Base-by-base conservation (phyloP, 2,113 vertebrate species). In the Lucifuga dentata region DNA sequence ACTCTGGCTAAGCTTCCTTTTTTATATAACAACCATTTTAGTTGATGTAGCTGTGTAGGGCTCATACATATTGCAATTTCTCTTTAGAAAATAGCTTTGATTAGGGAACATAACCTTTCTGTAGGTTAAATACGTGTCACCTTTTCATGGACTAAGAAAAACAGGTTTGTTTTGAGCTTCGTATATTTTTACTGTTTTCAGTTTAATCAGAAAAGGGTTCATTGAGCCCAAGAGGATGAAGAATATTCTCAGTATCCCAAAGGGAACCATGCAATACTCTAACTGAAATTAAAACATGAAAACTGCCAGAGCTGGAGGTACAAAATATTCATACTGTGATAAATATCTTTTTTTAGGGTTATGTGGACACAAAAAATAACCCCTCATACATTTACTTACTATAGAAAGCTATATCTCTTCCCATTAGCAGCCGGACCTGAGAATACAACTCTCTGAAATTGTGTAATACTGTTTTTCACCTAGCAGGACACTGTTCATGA, bases 391-490 rank as follows among this genome's bases (percentile, higher is more conserved):
- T 60, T 63, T 44, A 35, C 10, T 5, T 7, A 10, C 19, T 44
- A 39, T n/a, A 21, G 15, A 49, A 29, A 23, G 4, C 46, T 33
- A n/a, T 40, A 32, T 36, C 51, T 67, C 21, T 51, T 68, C 13
- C 6, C 16, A 38, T 62, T 61, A 62, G n/a, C n/a, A 51, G 15
- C 36, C 55, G 76, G 16, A 68, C 26, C 41, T 55, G 21, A 19
- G 7, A 49, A 33, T 39, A 23, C 21, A 48, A 15, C 45, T 67
- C 44, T 62, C 10, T 45, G 5, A 45, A 62, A 52, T 65, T 62
- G 40, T 66, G 59, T 63, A 80, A 70, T 55, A 36, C 16, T 3
- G 19, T 24, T 63, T 71, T 67, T 64, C 17, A 71, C 52, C 50
- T 20, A 40, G 56, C 41, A 44, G 52, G 50, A 70, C 58, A 44